Evolutionary conservation across 2,113 vertebrate species (phyloP).

Genomic region (Galemys pyrenaicus): DNA sequence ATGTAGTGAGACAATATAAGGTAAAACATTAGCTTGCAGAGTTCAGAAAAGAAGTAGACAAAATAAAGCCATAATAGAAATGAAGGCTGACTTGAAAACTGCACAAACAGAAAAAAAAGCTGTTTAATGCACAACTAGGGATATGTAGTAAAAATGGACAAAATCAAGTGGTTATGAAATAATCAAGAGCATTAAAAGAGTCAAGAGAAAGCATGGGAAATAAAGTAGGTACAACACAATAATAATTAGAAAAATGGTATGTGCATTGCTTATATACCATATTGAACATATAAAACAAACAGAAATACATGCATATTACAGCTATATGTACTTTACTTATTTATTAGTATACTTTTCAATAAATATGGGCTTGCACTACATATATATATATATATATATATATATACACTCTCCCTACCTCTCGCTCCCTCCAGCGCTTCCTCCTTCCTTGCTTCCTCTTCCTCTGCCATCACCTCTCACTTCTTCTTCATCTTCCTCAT

Average conservation of each 20-base stretch:
- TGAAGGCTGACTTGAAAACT: background rate
- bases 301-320: background rate
- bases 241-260: background rate
- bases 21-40: background rate
- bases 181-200: no score
- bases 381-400: background rate
- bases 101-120: background rate
- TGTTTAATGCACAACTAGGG: background rate
- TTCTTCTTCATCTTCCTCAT: no score
- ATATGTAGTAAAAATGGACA: background rate
- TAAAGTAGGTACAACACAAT: background rate
- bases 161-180: background rate
- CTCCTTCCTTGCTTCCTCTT: background rate
- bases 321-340: background rate
- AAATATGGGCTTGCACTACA: background rate
- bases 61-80: background rate
- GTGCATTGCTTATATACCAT: background rate
- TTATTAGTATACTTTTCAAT: background rate
- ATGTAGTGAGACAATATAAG: background rate
- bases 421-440: background rate
- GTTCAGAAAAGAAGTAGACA: background rate
- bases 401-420: background rate
- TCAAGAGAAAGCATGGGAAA: background rate
- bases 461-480: no score
- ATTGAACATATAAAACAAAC: background rate